Evolutionary conservation across 1,140 invertebrate species (phyloP).

Genomic region (Periplaneta americana): DNA sequence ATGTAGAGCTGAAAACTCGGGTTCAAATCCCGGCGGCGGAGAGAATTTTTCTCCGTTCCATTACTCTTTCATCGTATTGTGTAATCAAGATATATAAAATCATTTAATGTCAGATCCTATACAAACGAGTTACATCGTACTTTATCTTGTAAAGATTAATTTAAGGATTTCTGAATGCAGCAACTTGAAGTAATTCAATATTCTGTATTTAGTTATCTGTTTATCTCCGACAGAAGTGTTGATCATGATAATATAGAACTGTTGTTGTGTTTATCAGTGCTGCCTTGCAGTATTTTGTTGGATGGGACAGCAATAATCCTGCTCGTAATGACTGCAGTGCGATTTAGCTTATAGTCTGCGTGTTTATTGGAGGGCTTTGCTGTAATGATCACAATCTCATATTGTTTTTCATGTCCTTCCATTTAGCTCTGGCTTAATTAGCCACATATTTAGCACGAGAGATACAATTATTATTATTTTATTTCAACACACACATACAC

Average conservation of each 20-base stretch:
- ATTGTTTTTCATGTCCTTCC: background rate
- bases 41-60: too few species aligned
- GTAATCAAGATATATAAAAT: too few species aligned
- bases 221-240: too few species aligned
- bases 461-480: background rate
- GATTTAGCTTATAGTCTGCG: background rate
- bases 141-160: too few species aligned
- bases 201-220: too few species aligned
- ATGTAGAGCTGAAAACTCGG: too few species aligned
- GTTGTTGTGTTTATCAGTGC: background rate
- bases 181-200: background rate
- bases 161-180: background rate
- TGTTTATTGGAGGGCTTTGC: background rate
- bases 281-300: background rate
- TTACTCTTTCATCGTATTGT: too few species aligned
- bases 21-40: too few species aligned
- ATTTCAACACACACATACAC: background rate
- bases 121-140: too few species aligned
- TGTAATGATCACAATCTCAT: background rate
- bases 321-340: background rate
- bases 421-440: background rate
- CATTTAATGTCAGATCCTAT: too few species aligned
- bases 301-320: background rate
- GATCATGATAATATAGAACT: background rate
- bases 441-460: background rate